Evolutionary conservation across 2,797 vertebrate genomes (phyloP), one percentile per base, ranked within the genome.

Genomic region (Neosilurus mollespiculum): DNA sequence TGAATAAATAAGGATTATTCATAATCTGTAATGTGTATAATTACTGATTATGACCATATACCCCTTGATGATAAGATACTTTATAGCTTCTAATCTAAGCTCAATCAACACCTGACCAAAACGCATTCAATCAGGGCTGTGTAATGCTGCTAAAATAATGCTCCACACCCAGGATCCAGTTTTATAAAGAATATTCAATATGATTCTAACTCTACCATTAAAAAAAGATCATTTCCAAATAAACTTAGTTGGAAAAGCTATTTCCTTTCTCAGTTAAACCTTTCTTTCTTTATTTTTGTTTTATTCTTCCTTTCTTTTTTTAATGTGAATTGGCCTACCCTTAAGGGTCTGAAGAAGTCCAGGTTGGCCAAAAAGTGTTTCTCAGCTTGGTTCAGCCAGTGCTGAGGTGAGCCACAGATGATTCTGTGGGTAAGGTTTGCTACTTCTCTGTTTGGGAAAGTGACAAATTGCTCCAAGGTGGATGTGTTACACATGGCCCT

Each of bases 291-390:
- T 59, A 20, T 59, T 20, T 59, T 20, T 59, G 18, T 18, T 7
- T 16, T n/a, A n/a, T 4, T 56, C 9, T 16, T 1, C 9, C 6
- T 56, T 56, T 12, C 18, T 30, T 54, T 9, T 9, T 59, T 24
- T 2, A 3, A 14, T 15, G 61, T 26, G 9, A 26, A 56, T 67
- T 69, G 34, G 91, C 93, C 95, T 91, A 99, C 97, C 93, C 92
- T 86, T 49, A 98, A 54, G 0, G 97, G 96, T 89, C 95, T 98
- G 71, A 98, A 86, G 90, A 97, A 94, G 92, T 98, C 94, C 92
- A 98, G 80, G 86, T 96, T 98, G 81, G 90, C 90, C 72, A 85
- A 92, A 75, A 99, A 96, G 22, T 90, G 89, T 26, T 82, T 87
- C 81, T 98, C 95, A 0, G 94, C 93, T 0, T 86, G 91, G 51